phyloP scores from a whole-genome alignment of 2,113 vertebrate genomes.

The Antechinus flavipes region DNA sequence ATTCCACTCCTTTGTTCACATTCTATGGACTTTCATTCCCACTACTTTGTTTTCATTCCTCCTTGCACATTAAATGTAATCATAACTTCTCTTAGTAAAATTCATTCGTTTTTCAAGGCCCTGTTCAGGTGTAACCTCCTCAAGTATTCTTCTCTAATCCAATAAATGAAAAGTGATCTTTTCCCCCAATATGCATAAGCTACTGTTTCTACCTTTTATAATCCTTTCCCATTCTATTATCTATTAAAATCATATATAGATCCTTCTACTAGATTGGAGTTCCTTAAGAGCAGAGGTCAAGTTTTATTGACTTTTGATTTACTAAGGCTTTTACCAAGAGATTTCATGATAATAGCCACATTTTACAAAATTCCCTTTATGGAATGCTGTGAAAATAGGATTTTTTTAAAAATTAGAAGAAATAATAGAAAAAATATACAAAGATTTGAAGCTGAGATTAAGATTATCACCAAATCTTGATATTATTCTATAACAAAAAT shows the following conservation, averaged over 20 bases:
- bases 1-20: too few species aligned
- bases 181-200: not conserved
- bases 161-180: not conserved
- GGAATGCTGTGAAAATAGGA: not conserved
- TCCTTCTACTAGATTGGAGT: not conserved
- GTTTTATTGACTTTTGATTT: not conserved
- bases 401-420: not conserved
- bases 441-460: not conserved
- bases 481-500: constrained; percentile 19
- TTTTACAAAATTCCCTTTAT: not conserved
- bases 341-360: not conserved
- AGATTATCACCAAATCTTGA: constrained; percentile 12
- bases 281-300: not conserved
- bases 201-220: not conserved
- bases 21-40: not conserved
- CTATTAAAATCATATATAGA: not conserved
- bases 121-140: not conserved
- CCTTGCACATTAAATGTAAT: not conserved
- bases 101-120: not conserved
- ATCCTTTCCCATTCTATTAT: not conserved
- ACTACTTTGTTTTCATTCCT: not conserved
- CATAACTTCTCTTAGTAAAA: not conserved
- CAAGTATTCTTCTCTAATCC: not conserved
- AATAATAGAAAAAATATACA: not conserved
- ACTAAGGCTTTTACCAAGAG: not conserved